phyloP scores from a whole-genome alignment of 1,140 invertebrate genomes.

The Parasteatoda tepidariorum region DNA sequence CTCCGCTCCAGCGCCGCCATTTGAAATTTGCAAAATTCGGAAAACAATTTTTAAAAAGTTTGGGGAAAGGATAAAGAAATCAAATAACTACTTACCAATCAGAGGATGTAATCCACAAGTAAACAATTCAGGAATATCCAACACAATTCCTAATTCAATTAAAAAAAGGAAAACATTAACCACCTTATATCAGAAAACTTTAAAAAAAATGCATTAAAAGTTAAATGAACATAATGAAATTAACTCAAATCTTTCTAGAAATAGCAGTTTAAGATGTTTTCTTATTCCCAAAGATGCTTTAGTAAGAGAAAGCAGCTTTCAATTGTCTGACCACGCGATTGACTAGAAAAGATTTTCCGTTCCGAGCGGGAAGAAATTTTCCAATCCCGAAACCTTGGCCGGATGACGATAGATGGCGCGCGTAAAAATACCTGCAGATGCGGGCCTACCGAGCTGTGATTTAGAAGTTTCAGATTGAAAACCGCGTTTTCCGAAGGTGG shows the following conservation, averaged over 20 bases:
- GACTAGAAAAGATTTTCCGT: conserved; percentile 1
- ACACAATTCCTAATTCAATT: conserved; percentile 7
- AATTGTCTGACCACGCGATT: neutral
- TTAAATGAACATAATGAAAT: neutral
- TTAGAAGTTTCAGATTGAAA: neutral
- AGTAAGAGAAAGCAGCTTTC: neutral
- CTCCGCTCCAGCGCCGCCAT: neutral
- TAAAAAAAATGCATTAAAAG: neutral
- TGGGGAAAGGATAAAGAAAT: neutral
- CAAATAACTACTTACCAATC: conserved; percentile 15
- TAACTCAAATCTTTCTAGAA: neutral
- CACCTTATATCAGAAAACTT: neutral
- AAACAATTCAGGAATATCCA: neutral
- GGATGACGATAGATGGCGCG: conserved; percentile 30
- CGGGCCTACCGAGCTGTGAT: neutral
- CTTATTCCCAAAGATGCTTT: no score
- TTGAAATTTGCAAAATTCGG: neutral
- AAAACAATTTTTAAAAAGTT: neutral
- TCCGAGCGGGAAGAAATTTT: neutral
- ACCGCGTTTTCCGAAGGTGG: no score
- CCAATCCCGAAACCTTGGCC: conserved; percentile 7
- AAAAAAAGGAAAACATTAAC: neutral
- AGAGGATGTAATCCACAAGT: neutral
- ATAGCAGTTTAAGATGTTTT: neutral
- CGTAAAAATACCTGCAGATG: conserved; percentile 37